These are phyloP conservation scores for Rhaphigaster nebulosa DNA, from an alignment of 2,888 invertebrate species.

Conservation along the genomic window DNA sequence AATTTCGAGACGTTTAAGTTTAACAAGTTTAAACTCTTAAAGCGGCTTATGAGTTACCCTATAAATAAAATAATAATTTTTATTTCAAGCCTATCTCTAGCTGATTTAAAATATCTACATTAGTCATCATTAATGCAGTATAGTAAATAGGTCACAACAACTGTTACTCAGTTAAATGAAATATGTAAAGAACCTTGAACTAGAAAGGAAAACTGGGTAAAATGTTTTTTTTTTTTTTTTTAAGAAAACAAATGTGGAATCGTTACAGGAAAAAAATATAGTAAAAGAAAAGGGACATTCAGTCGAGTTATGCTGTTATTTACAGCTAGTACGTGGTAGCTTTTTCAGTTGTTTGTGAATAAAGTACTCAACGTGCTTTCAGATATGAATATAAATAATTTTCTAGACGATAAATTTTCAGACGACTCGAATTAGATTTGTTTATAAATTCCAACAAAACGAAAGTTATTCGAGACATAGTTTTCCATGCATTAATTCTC, in stretches of 20 bases:
- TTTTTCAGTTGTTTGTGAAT: not conserved
- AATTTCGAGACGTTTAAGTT: too few relatives aligned
- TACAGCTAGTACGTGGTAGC: not conserved
- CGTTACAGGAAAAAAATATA: not conserved
- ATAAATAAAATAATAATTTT: too few relatives aligned
- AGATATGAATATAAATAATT: not conserved
- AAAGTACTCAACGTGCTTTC: not conserved
- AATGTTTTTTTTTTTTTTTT: not conserved
- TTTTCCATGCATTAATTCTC: too few relatives aligned
- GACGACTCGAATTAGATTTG: too few relatives aligned
- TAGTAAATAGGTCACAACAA: not conserved
- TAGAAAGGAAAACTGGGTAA: not conserved
- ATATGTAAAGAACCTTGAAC: not conserved
- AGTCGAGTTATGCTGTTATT: not conserved
- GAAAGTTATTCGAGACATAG: too few relatives aligned
- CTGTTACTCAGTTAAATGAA: constrained; percentile 14
- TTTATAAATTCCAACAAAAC: too few relatives aligned
- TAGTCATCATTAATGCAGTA: too few relatives aligned
- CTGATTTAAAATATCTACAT: too few relatives aligned
- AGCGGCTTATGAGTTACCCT: too few relatives aligned
- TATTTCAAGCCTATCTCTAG: too few relatives aligned
- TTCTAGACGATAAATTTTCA: not conserved
- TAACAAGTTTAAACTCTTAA: too few relatives aligned
- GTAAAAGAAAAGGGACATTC: not conserved
- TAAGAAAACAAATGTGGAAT: not conserved